phyloP scores from a whole-genome alignment of 1,140 invertebrate species.

The Gonioctena quinquepunctata region DNA sequence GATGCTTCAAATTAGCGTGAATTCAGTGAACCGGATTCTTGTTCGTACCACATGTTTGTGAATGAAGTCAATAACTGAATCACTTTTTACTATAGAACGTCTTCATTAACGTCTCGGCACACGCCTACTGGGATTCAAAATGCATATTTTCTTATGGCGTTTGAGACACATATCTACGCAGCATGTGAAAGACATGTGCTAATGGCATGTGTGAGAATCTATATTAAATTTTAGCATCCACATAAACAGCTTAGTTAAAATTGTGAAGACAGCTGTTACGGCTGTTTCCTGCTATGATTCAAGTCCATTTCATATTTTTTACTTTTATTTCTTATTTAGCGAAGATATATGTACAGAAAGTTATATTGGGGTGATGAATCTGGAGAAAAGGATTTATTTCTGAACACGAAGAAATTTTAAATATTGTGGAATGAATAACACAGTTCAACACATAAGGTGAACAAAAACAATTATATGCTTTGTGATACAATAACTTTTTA shows the following conservation, averaged over 20 bases:
- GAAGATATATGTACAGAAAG: neutral
- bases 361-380: neutral
- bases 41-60: neutral
- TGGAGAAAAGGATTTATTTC: neutral
- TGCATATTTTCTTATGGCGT: neutral
- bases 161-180: neutral
- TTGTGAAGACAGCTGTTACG: conserved; percentile 15
- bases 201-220: conserved; percentile 8
- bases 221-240: conserved; percentile 17
- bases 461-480: no score
- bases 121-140: neutral
- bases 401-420: neutral
- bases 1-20: neutral
- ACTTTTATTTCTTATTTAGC: neutral
- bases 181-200: conserved; percentile 13
- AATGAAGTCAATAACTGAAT: neutral
- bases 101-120: neutral
- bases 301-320: neutral
- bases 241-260: conserved; percentile 11
- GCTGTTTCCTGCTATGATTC: conserved; percentile 10
- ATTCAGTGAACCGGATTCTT: neutral
- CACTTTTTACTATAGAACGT: conserved; percentile 1
- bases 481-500: no score
- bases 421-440: no score
- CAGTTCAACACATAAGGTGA: no score